A percentile compares a stretch with the other conserved stretches of the same genome.
Evolutionary conservation across 2,113 vertebrate genomes (phyloP).

Genomic region (Phaethon lepturus): DNA sequence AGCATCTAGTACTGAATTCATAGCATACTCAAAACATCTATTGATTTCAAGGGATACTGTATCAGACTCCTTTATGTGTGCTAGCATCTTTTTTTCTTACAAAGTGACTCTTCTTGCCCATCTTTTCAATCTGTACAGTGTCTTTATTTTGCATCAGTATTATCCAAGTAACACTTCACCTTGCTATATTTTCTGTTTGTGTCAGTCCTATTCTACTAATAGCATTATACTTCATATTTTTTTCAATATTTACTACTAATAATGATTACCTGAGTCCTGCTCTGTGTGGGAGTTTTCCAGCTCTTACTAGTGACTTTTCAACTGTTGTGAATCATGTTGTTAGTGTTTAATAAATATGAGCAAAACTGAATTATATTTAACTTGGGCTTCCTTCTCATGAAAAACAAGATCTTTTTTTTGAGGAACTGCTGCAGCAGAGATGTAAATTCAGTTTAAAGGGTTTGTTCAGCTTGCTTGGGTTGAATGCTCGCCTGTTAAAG

Average conservation of each 20-base stretch:
- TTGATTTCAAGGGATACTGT: background rate
- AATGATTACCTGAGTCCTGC: background rate
- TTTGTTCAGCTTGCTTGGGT: background rate
- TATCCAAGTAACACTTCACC: background rate
- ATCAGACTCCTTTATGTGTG: background rate
- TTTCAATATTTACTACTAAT: constrained; percentile 10
- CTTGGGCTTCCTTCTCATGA: background rate
- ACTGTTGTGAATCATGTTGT: background rate
- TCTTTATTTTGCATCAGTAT: background rate
- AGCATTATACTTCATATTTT: background rate
- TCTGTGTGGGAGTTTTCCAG: background rate
- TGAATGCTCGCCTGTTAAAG: constrained; percentile 1
- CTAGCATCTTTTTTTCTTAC: background rate
- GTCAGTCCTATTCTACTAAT: background rate
- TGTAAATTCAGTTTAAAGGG: constrained; percentile 6
- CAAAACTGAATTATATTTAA: background rate
- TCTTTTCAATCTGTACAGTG: background rate
- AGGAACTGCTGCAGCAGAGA: background rate
- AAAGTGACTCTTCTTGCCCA: background rate
- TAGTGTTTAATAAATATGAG: constrained; percentile 3
- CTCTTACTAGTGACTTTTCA: constrained; percentile 19
- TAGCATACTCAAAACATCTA: background rate
- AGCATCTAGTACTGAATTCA: background rate
- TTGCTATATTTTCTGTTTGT: background rate
- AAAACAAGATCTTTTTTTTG: background rate